Evolutionary conservation across 2,888 invertebrate species (phyloP).

Genomic region (Drosophila affinis): DNA sequence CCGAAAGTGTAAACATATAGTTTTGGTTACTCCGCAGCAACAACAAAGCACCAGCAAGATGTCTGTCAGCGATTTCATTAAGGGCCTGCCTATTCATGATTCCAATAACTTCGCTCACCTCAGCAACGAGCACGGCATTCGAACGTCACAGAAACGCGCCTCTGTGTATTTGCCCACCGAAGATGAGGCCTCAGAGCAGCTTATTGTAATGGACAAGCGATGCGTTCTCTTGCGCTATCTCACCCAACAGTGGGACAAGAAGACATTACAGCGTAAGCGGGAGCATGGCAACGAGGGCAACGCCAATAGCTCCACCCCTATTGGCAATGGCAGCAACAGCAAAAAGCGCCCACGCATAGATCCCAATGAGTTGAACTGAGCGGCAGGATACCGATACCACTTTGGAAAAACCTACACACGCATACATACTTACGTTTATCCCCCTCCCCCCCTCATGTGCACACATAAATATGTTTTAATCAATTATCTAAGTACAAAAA

Average conservation of each 20-base stretch:
- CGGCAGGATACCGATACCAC: constrained; percentile 9
- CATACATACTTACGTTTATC: constrained; percentile 4
- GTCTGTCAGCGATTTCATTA: constrained; percentile 95
- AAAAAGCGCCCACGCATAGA: constrained; percentile 82
- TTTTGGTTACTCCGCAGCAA: constrained; percentile 4
- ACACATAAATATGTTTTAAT: not conserved
- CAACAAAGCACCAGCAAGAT: constrained; percentile 52
- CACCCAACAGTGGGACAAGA: constrained; percentile 98
- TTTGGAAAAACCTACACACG: not conserved
- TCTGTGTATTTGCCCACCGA: constrained; percentile 96
- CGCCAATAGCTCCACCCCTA: constrained; percentile 44
- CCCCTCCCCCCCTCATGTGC: not conserved
- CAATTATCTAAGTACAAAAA: not conserved
- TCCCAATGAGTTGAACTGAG: constrained; percentile 77
- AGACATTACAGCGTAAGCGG: constrained; percentile 85
- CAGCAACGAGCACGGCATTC: constrained; percentile 92
- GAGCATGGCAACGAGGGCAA: constrained; percentile 71
- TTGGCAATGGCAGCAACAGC: constrained; percentile 66
- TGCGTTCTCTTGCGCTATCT: constrained; percentile 96
- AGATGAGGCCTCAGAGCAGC: constrained; percentile 92
- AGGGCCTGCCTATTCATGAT: constrained; percentile 95
- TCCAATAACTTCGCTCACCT: constrained; percentile 95
- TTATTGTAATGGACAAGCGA: constrained; percentile 97
- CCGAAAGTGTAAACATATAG: not conserved
- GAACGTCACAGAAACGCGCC: constrained; percentile 92